phyloP scores from a whole-genome alignment of 2,797 vertebrate genomes.

The Nannoperca obscura region DNA sequence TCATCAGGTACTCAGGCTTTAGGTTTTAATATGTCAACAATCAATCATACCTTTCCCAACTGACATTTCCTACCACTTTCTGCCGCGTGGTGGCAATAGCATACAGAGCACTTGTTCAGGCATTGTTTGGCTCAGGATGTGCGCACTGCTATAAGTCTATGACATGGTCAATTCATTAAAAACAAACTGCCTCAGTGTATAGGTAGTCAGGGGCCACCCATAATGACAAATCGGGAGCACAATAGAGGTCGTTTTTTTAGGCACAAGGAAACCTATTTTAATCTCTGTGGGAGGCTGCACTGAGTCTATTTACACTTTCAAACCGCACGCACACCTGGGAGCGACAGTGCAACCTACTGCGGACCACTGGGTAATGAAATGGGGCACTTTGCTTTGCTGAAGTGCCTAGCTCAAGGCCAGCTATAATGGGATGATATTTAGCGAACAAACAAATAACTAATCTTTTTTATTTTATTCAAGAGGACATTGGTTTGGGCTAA shows the following conservation, averaged over 20 bases:
- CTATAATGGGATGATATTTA: neutral
- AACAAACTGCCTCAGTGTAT: neutral
- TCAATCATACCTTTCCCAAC: constrained; percentile 67
- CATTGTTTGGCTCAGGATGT: constrained; percentile 33
- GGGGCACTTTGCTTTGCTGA: neutral
- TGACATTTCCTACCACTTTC: constrained; percentile 33
- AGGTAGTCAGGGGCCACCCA: neutral
- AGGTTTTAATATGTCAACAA: constrained; percentile 62
- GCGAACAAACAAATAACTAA: neutral
- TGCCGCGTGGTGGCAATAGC: constrained; percentile 82
- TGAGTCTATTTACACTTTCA: constrained; percentile 18
- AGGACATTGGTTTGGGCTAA: neutral
- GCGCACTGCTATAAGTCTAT: constrained; percentile 45
- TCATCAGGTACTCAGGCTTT: constrained; percentile 48
- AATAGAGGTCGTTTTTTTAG: neutral
- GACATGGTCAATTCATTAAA: constrained; percentile 30
- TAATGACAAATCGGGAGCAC: neutral
- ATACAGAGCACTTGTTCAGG: constrained; percentile 69
- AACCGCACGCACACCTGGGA: constrained; percentile 16
- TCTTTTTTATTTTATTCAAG: neutral
- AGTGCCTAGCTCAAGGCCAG: constrained; percentile 23
- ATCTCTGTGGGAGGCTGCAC: neutral
- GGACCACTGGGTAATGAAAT: constrained; percentile 3
- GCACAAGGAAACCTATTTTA: neutral
- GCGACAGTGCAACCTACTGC: neutral